Base-by-base conservation (phyloP, 2,797 vertebrate species). In the Pantherophis vulpinus region DNA sequence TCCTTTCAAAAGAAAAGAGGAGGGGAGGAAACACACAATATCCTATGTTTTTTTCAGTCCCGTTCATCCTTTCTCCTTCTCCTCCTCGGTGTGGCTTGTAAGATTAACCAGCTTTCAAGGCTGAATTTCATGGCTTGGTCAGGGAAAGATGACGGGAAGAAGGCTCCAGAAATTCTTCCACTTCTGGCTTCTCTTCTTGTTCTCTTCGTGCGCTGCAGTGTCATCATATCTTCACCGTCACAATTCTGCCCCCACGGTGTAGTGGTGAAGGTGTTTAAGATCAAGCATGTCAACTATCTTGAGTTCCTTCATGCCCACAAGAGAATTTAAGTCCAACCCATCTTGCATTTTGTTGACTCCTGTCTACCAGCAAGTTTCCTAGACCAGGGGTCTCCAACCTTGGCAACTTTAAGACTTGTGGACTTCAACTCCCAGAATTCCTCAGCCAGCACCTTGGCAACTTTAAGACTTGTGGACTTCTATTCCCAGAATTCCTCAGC, bases 101-200 rank as follows among this genome's bases (percentile, higher is more conserved):
- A 47, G 61, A 37, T 32, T 47, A 63, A 83, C 51, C 0, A 51
- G 0, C 18, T 55, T 87, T 83, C 0, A 0, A 0, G 47, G 47
- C 20, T 16, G 37, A 58, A 70, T 90, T 60, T 91, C 92, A 56
- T 29, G 2, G 47, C 32, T 91, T 23, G 7, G 55, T 63, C 61
- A 59, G 87, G 27, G 58, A 88, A 83, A 42, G 2, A 1, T 18
- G 86, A 70, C 0, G 5, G 47, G n/a, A 23, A 16, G 51, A 79
- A 42, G 9, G 9, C 27, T 74, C 10, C 51, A 27, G 20, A 27
- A 32, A 32, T 32, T 32, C 32, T 20, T 88, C 47, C 86, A 13
- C 10, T n/a, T 88, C 79, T n/a, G 88, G 29, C 12, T 16, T 91
- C 47, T 61, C 5, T 13, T 27, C 32, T 32, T 55, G 83, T 54